Conservation (phyloP, 2,797 vertebrate species). For the Syncerus caffer region DNA sequence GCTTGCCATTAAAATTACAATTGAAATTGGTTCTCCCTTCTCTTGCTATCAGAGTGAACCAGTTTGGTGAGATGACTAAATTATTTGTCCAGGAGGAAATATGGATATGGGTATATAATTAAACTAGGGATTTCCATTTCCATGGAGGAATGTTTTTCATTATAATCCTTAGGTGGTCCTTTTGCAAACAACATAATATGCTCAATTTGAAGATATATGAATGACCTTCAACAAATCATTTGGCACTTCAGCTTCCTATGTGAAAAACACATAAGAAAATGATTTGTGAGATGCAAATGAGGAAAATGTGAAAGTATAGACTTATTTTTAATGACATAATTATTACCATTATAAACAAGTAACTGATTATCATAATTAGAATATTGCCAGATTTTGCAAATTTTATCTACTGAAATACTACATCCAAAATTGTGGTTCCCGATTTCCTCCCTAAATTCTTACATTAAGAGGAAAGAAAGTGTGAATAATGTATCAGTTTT, state of each 20-base stretch:
- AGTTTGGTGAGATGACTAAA: background rate
- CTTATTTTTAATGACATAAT: background rate
- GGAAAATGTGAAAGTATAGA: background rate
- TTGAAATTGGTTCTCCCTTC: background rate
- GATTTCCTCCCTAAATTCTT: background rate
- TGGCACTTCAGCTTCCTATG: background rate
- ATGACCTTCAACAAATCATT: background rate
- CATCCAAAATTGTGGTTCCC: background rate
- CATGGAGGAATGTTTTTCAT: background rate
- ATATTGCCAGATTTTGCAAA: background rate
- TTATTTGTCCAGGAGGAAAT: background rate
- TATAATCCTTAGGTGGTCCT: background rate
- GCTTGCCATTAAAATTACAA: background rate
- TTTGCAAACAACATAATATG: background rate
- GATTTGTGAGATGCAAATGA: background rate
- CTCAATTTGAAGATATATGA: slow-evolving; percentile 5
- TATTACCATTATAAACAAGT: background rate
- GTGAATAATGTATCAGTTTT: slow-evolving; percentile 34
- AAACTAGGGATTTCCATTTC: background rate
- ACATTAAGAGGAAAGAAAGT: slow-evolving; percentile 23
- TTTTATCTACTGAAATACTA: background rate
- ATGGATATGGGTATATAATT: background rate
- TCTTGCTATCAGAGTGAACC: background rate
- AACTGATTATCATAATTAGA: slow-evolving; percentile 5
- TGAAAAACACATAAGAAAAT: background rate